Evolutionary conservation across 2,888 invertebrate species (phyloP).

Genomic region (Macropis europaea): DNA sequence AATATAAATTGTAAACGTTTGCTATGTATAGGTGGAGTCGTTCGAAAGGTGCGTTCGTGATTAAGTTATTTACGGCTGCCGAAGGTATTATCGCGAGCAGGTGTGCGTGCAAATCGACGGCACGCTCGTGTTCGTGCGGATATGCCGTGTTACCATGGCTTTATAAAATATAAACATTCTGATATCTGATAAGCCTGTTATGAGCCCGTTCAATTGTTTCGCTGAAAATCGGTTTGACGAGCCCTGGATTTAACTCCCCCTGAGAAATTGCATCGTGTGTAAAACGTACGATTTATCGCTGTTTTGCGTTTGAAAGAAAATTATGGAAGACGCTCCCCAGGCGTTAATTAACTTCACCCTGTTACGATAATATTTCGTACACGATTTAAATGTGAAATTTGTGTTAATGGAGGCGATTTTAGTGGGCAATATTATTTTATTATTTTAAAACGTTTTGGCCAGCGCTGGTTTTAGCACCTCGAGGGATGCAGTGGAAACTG

Average conservation of each 20-base stretch:
- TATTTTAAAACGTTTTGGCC: no score
- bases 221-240: not conserved
- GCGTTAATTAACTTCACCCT: no score
- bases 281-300: no score
- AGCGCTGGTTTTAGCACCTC: no score
- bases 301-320: no score
- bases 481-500: no score
- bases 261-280: no score
- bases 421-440: no score
- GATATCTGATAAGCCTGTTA: constrained; percentile 33
- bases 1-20: constrained; percentile 45
- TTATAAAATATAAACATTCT: constrained; percentile 22
- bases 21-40: not conserved
- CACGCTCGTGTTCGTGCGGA: not conserved
- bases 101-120: not conserved
- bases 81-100: constrained; percentile 32
- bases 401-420: no score
- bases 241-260: constrained; percentile 1
- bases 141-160: not conserved
- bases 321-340: no score
- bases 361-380: no score
- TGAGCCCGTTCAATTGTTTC: constrained; percentile 25
- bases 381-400: no score
- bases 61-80: constrained; percentile 42
- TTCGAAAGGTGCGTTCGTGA: constrained; percentile 18